Conservation (phyloP, 2,888 invertebrate genomes). For the Cephus nigrinus region DNA sequence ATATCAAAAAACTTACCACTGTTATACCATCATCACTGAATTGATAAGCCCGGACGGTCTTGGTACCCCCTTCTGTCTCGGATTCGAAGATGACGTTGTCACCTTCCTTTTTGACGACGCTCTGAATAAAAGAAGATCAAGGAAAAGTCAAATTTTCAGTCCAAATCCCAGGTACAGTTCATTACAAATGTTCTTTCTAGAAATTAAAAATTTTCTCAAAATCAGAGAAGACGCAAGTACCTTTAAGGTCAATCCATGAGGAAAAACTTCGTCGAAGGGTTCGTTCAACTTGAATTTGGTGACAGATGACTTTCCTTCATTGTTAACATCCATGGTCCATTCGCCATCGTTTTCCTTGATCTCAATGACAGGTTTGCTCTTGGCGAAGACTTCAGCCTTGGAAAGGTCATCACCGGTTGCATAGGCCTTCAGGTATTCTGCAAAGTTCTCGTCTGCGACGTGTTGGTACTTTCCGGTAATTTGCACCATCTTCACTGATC, state of each 20-base stretch:
- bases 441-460: constrained; percentile 58
- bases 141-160: background rate
- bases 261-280: constrained; percentile 60
- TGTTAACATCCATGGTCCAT: constrained; percentile 54
- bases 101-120: constrained; percentile 51
- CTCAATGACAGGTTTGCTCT: constrained; percentile 55
- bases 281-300: constrained; percentile 58
- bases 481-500: constrained; percentile 51
- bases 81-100: constrained; percentile 53
- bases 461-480: constrained; percentile 59
- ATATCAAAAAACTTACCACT: constrained; percentile 49
- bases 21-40: constrained; percentile 57
- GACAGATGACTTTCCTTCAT: constrained; percentile 48
- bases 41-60: constrained; percentile 54
- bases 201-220: background rate
- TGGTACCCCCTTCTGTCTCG: constrained; percentile 45
- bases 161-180: no score
- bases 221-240: constrained; percentile 35
- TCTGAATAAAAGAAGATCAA: constrained; percentile 38
- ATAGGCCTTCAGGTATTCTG: constrained; percentile 55
- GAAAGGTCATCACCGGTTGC: constrained; percentile 44
- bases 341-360: constrained; percentile 47
- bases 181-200: no score
- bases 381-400: constrained; percentile 44
- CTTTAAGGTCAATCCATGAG: constrained; percentile 54